A percentile compares a stretch with the other conserved stretches of the same genome.
phyloP scores from a whole-genome alignment of 2,888 invertebrate genomes.

The Hypselothyrea guttata region DNA sequence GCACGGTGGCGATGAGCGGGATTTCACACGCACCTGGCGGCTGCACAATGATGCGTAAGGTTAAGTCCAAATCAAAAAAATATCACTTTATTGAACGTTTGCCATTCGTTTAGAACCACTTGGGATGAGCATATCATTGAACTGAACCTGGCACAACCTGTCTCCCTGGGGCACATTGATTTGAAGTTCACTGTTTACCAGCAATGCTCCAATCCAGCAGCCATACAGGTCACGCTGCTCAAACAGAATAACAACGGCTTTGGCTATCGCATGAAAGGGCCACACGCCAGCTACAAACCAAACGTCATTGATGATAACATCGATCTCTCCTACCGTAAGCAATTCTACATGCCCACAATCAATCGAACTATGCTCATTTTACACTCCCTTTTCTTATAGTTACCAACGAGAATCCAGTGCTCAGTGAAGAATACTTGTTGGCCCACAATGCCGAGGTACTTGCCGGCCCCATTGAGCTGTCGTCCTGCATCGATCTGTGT shows the following conservation, averaged over 20 bases:
- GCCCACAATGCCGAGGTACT: slow-evolving; percentile 95
- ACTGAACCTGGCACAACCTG: slow-evolving; percentile 90
- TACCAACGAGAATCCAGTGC: slow-evolving; percentile 87
- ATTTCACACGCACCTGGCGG: slow-evolving; percentile 92
- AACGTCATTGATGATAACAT: slow-evolving; percentile 82
- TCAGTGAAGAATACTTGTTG: slow-evolving; percentile 90
- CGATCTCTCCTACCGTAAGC: slow-evolving; percentile 66
- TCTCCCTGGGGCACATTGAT: slow-evolving; percentile 93
- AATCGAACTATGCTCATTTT: not conserved
- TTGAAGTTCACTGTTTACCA: slow-evolving; percentile 92
- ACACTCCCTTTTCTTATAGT: slow-evolving; percentile 64
- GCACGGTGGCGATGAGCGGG: slow-evolving; percentile 86
- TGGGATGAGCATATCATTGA: slow-evolving; percentile 97
- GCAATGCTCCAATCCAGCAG: slow-evolving; percentile 89
- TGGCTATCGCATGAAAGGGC: slow-evolving; percentile 84
- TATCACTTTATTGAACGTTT: not conserved
- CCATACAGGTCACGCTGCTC: slow-evolving; percentile 89
- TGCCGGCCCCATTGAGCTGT: slow-evolving; percentile 93
- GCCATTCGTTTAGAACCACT: slow-evolving; percentile 84
- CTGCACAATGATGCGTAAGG: slow-evolving; percentile 90
- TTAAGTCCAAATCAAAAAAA: not conserved
- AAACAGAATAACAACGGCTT: slow-evolving; percentile 88
- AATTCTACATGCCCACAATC: not conserved
- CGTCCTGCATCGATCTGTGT: slow-evolving; percentile 91
- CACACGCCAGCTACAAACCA: slow-evolving; percentile 79